Base-by-base conservation (phyloP, 2,888 invertebrate species). In the Parthenolecanium corni region DNA sequence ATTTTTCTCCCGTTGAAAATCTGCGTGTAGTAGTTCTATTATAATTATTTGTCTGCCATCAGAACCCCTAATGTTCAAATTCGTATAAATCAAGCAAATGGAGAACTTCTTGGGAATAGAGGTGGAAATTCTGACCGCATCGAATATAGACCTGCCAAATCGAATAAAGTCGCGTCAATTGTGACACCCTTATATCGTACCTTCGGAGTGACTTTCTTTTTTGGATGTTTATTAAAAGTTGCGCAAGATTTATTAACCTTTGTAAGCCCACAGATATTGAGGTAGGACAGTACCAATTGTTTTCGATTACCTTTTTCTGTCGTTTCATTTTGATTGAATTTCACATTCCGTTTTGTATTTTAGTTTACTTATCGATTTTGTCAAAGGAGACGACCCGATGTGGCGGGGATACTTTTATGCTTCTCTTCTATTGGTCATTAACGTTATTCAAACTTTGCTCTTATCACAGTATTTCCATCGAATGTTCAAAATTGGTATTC, bases 241-340 rank as follows among this genome's bases (percentile, higher is more conserved):
- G 70, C 84, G 40, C 87, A 89, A 70, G 95, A 94, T 75, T 66
- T 85, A 16, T 74, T 96, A 61, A 87, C 87, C 67, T 97, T 97
- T 75, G 80, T 87, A 46, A 91, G 89, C 69, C 97, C 97, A 0
- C 85, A 90, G 74, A 77, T 97, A 69, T 79, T 94, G 65, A 84
- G 82, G 92, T 91, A 77, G 82, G n/a, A n/a, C n/a, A n/a, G 71
- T 72, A 16, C 38, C 16, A 38, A 40, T 62, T 49, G 23, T 20
- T 54, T 52, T 24, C 23, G 53, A 18, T 12, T 51, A 11, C n/a
- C 31, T 24, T 47, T 36, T 58, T 52, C 20, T 36, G 9, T 24
- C 31, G n/a, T n/a, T n/a, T n/a, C n/a, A n/a, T 31, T 31, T 31
- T 31, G 31, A 31, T 9, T 6, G 9, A 31, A 31, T 9, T 31